Percentiles rank a stretch among this genome's conserved stretches.
phyloP scores from a whole-genome alignment of 1,140 invertebrate genomes.

The Chironomus tepperi region DNA sequence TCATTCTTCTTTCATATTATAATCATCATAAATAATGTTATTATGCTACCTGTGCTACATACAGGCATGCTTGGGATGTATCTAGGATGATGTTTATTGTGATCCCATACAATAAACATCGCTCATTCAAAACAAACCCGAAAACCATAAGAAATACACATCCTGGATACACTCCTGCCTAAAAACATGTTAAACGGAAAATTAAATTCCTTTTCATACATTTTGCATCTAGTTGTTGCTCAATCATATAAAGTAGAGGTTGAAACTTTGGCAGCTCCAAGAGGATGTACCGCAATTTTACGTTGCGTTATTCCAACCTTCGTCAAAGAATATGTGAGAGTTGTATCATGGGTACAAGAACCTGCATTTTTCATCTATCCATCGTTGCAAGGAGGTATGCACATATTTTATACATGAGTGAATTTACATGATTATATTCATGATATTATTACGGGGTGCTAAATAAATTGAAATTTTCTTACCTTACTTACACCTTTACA shows the following conservation, averaged over 20 bases:
- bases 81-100: no score
- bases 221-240: conserved; percentile 59
- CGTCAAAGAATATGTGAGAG: conserved; percentile 71
- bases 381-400: conserved; percentile 62
- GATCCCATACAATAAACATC: no score
- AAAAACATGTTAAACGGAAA: no score
- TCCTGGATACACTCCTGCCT: no score
- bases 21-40: no score
- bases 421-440: conserved; percentile 1
- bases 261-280: conserved; percentile 57
- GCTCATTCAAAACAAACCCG: no score
- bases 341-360: conserved; percentile 75
- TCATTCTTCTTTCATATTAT: neutral
- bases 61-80: no score
- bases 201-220: conserved; percentile 8
- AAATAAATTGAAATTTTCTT: conserved; percentile 25
- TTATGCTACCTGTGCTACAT: no score
- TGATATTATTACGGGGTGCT: conserved; percentile 19
- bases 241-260: conserved; percentile 69
- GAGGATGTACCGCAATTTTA: conserved; percentile 72
- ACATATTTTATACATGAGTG: conserved; percentile 11
- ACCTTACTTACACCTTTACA: conserved; percentile 31
- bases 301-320: conserved; percentile 71
- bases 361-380: conserved; percentile 67
- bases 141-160: no score